Evolutionary conservation across 2,888 invertebrate genomes (phyloP).

Genomic region (Caenorhabditis macrosperma): DNA sequence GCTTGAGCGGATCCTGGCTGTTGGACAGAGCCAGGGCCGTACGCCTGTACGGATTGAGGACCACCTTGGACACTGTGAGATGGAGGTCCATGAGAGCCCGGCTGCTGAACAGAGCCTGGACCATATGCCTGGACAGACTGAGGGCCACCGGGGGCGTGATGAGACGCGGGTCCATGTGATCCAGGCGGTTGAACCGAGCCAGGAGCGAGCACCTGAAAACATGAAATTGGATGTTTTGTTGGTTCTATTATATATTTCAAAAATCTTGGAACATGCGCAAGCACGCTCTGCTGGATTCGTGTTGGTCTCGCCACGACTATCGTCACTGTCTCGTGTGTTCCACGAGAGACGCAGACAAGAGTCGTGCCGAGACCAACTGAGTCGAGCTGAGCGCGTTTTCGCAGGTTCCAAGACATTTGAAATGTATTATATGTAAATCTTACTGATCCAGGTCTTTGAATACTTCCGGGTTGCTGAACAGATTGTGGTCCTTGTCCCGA

Average conservation of each 20-base stretch:
- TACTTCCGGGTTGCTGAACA: conserved; percentile 30
- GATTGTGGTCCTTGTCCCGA: conserved; percentile 16
- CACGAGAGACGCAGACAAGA: no score
- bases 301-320: no score
- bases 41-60: conserved; percentile 33
- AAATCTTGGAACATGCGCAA: no score
- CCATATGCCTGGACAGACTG: conserved; percentile 1
- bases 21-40: conserved; percentile 35
- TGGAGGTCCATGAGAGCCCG: conserved; percentile 20
- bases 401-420: no score
- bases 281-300: no score
- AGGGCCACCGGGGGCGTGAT: neutral
- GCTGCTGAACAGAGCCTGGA: conserved; percentile 29
- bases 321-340: no score
- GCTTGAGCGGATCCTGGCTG: conserved; percentile 31
- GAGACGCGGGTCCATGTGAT: neutral
- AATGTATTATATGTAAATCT: no score
- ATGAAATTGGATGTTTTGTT: no score
- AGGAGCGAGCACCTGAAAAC: neutral
- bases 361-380: no score
- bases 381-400: no score
- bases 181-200: conserved; percentile 6
- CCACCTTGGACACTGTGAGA: conserved; percentile 6
- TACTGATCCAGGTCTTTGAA: conserved; percentile 40
- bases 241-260: no score